Evolutionary conservation across 2,888 invertebrate genomes (phyloP).

Genomic region (Ellobium chinense): DNA sequence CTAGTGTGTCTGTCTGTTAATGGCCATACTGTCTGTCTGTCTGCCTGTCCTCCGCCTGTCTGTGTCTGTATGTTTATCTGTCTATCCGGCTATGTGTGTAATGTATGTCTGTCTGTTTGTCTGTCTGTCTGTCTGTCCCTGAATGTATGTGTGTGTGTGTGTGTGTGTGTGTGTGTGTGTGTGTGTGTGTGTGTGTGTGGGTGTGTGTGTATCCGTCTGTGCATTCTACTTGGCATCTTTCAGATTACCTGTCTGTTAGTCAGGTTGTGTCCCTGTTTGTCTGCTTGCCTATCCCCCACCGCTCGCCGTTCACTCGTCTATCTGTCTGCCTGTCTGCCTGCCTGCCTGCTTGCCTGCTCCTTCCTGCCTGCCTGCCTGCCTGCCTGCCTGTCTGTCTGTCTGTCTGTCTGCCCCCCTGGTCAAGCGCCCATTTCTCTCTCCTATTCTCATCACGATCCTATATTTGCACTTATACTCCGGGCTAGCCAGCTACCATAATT

Average conservation of each 20-base stretch:
- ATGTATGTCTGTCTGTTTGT: slow-evolving; percentile 35
- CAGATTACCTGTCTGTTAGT: not conserved
- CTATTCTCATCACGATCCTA: too few species aligned
- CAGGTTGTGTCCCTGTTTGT: not conserved
- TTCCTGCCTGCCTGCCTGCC: too few species aligned
- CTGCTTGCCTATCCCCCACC: slow-evolving; percentile 4
- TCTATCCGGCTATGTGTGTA: slow-evolving; percentile 8
- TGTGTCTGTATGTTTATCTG: slow-evolving; percentile 22
- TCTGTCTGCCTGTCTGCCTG: slow-evolving; percentile 6
- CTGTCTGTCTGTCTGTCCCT: slow-evolving; percentile 35
- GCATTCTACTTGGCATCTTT: not conserved
- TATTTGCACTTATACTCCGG: too few species aligned
- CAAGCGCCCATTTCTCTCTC: too few species aligned
- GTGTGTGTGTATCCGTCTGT: slow-evolving; percentile 3
- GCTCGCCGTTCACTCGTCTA: too few species aligned
- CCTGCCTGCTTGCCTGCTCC: too few species aligned
- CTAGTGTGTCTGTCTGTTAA: not conserved
- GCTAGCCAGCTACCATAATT: too few species aligned
- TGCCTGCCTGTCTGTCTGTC: too few species aligned
- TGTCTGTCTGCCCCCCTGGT: too few species aligned
- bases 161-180: slow-evolving; percentile 24
- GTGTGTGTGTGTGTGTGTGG: slow-evolving; percentile 12
- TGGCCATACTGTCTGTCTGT: not conserved
- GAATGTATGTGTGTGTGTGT: too few species aligned
- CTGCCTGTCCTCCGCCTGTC: not conserved